Percentiles rank a stretch among this genome's conserved stretches.
These are phyloP conservation scores for Asarcornis scutulata DNA, from an alignment of 2,113 vertebrate genomes.

Conservation along the genomic window DNA sequence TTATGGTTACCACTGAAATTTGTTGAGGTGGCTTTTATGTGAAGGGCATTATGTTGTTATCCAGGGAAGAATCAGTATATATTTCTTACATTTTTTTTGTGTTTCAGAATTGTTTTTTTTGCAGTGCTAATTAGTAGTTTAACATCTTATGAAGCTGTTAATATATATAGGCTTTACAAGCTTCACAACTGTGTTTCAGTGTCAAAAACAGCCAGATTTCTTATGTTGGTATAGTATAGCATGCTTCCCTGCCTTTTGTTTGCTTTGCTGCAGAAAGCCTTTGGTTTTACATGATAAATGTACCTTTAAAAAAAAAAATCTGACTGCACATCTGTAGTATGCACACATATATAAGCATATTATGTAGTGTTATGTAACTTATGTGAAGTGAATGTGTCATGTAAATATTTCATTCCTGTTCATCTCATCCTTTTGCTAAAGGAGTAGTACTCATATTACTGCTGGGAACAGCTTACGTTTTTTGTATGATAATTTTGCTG, in stretches of 20 bases:
- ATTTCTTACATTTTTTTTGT: slow-evolving; percentile 60
- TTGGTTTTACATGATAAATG: neutral
- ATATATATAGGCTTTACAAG: neutral
- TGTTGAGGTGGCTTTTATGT: neutral
- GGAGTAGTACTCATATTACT: neutral
- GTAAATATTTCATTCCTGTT: too few relatives aligned
- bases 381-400: neutral
- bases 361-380: neutral
- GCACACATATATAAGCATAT: neutral
- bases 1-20: neutral
- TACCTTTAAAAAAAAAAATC: neutral
- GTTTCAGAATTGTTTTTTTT: slow-evolving; percentile 60
- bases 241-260: neutral
- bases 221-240: neutral
- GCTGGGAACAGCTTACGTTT: neutral
- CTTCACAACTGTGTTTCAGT: neutral
- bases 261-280: neutral
- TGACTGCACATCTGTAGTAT: neutral
- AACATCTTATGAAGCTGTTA: neutral
- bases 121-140: slow-evolving; percentile 27
- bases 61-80: neutral
- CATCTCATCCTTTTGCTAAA: neutral
- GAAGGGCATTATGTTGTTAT: neutral
- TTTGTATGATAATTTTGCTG: neutral
- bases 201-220: neutral